These are phyloP conservation scores for Setipinna tenuifilis DNA, from an alignment of 2,797 vertebrate genomes.

Conservation along the genomic window DNA sequence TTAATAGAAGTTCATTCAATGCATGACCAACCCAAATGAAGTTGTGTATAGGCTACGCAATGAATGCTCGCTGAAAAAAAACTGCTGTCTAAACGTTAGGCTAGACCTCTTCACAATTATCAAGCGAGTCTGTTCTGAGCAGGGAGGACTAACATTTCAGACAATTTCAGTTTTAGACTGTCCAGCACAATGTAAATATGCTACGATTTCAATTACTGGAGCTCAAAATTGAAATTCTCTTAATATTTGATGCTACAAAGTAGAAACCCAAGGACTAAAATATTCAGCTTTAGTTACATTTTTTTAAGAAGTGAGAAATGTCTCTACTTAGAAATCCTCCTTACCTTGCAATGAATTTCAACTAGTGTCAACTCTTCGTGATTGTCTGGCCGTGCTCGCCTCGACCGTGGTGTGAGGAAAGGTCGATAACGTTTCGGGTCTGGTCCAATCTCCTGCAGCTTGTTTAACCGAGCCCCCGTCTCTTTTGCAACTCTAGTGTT, in stretches of 20 bases:
- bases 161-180: not conserved
- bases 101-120: not conserved
- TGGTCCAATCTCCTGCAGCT: not conserved
- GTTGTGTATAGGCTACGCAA: too few species aligned
- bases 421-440: not conserved
- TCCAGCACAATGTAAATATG: not conserved
- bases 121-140: not conserved
- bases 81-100: not conserved
- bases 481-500: not conserved
- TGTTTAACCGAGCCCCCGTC: not conserved
- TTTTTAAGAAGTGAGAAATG: not conserved
- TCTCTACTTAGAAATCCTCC: not conserved
- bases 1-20: not conserved
- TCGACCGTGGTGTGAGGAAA: not conserved
- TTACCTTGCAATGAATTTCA: not conserved
- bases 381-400: not conserved
- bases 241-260: not conserved
- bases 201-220: not conserved
- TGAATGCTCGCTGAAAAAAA: not conserved
- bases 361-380: not conserved
- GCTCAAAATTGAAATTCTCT: not conserved
- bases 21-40: not conserved
- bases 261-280: too few species aligned
- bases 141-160: not conserved
- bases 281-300: too few species aligned